A percentile compares a stretch with the other conserved stretches of the same genome.
These are phyloP conservation scores for Cydia strobilella DNA, from an alignment of 1,140 invertebrate genomes.

Conservation along the genomic window DNA sequence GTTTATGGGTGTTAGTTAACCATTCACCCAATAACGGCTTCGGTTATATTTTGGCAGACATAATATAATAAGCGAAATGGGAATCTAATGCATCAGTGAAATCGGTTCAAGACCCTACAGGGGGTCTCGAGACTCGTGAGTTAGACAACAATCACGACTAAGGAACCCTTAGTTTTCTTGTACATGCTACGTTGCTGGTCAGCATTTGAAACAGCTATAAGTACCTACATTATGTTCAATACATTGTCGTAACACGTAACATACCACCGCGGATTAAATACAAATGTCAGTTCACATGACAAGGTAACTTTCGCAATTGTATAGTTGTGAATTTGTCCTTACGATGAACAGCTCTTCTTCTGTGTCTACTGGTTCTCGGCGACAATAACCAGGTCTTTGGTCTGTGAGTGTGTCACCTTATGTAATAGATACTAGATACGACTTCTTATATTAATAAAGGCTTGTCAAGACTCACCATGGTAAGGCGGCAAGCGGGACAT, in stretches of 20 bases:
- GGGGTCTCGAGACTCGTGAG: too few species aligned
- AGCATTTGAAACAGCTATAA: too few species aligned
- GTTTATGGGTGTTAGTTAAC: too few species aligned
- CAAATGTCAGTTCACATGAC: not conserved
- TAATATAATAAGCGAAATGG: too few species aligned
- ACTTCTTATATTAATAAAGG: not conserved
- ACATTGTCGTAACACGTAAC: not conserved
- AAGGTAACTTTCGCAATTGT: conserved; percentile 8
- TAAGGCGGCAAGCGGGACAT: too few species aligned
- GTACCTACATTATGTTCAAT: not conserved
- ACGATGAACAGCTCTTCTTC: not conserved
- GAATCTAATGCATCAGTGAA: too few species aligned
- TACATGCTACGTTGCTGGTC: too few species aligned
- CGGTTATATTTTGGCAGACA: too few species aligned
- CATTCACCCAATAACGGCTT: too few species aligned
- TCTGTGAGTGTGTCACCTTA: not conserved
- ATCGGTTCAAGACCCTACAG: too few species aligned
- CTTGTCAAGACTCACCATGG: not conserved
- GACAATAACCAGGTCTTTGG: not conserved
- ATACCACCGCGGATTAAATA: not conserved
- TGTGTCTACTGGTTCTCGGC: not conserved
- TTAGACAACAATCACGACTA: too few species aligned
- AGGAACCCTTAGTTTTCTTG: too few species aligned
- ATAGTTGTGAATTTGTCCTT: not conserved
- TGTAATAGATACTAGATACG: not conserved